Evolutionary conservation across 1,140 invertebrate species (phyloP).

Genomic region (Cherax quadricarinatus): DNA sequence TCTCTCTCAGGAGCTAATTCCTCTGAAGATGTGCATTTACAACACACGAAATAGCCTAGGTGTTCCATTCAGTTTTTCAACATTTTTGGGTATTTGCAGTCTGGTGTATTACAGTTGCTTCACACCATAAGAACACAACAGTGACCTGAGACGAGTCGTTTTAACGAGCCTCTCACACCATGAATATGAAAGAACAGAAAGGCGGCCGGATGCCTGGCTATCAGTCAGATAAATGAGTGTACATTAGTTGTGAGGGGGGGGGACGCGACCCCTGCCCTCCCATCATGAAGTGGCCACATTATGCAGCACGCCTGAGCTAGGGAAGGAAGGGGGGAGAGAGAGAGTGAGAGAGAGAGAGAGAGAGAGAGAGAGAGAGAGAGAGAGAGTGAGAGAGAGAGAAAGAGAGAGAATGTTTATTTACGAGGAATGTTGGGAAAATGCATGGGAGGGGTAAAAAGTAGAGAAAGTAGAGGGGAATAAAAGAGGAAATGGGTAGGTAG

Average conservation of each 20-base stretch:
- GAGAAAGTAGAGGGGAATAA: too few species aligned
- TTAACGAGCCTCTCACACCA: background rate
- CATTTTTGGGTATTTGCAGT: too few species aligned
- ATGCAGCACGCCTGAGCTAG: background rate
- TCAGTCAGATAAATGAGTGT: slow-evolving; percentile 11
- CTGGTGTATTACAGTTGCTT: too few species aligned
- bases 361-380: too few species aligned
- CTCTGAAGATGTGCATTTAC: too few species aligned
- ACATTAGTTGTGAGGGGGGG: slow-evolving; percentile 29
- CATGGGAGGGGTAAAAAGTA: too few species aligned
- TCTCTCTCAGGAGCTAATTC: too few species aligned
- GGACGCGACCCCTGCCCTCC: slow-evolving; percentile 3
- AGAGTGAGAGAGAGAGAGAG: background rate
- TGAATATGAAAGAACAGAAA: slow-evolving; percentile 30
- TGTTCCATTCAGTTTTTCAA: too few species aligned
- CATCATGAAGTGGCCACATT: background rate
- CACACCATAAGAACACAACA: background rate
- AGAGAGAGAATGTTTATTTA: too few species aligned
- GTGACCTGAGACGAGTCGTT: background rate
- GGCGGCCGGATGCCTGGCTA: background rate
- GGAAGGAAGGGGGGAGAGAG: background rate
- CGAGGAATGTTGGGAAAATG: too few species aligned
- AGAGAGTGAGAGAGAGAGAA: background rate
- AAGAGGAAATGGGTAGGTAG: too few species aligned
- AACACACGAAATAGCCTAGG: too few species aligned